These are phyloP conservation scores for Mormyrus iriodes DNA, from an alignment of 2,113 vertebrate genomes.

Conservation along the genomic window DNA sequence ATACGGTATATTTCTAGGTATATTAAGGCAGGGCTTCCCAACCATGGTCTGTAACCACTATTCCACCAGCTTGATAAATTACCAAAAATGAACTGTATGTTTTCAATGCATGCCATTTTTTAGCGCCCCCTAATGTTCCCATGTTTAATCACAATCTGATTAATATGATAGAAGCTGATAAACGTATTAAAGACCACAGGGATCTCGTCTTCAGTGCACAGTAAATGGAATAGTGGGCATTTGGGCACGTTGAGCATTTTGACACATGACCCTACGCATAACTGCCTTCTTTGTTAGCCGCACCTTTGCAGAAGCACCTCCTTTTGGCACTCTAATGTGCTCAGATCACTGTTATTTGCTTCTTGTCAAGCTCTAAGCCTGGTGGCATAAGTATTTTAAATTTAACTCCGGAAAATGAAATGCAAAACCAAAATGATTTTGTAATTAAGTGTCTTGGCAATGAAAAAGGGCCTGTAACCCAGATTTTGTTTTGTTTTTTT, in stretches of 20 bases:
- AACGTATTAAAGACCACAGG: neutral
- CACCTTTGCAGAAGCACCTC: neutral
- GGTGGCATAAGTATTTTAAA: neutral
- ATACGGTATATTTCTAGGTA: neutral
- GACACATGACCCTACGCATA: neutral
- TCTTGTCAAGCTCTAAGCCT: neutral
- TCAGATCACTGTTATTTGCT: neutral
- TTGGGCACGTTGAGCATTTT: neutral
- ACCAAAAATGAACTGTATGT: neutral
- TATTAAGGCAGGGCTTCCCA: neutral
- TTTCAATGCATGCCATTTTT: neutral
- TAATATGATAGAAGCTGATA: neutral
- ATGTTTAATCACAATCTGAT: neutral
- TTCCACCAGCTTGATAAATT: neutral
- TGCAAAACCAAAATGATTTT: neutral
- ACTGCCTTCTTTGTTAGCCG: neutral
- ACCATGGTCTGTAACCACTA: neutral
- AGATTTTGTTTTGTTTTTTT: neutral
- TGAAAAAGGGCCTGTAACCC: neutral
- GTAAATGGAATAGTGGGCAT: neutral
- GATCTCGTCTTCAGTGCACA: neutral
- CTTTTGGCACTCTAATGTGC: neutral
- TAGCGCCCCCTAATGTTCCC: neutral
- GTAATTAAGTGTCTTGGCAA: neutral
- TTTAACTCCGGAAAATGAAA: neutral